These are phyloP conservation scores for Egretta garzetta DNA, from an alignment of 2,113 vertebrate genomes.

Conservation along the genomic window DNA sequence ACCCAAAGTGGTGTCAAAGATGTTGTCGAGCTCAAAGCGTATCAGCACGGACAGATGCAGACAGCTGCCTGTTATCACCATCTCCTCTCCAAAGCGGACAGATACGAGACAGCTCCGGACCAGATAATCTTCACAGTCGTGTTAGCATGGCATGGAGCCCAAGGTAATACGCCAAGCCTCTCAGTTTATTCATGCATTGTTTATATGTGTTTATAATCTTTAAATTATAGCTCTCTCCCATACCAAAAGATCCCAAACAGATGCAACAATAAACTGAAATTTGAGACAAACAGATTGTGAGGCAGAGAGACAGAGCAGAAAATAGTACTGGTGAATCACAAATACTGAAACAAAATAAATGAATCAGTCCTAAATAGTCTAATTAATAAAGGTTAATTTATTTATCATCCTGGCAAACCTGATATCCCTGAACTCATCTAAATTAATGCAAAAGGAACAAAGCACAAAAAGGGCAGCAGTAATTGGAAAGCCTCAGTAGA, in stretches of 20 bases:
- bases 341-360: conserved; percentile 34
- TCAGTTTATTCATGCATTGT: neutral
- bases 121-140: neutral
- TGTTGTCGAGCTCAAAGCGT: neutral
- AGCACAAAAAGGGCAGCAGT: conserved; percentile 37
- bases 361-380: conserved; percentile 43
- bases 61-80: neutral
- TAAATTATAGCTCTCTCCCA: neutral
- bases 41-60: neutral
- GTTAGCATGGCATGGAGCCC: neutral
- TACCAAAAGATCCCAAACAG: neutral
- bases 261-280: conserved; percentile 37
- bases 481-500: neutral
- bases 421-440: conserved; percentile 3
- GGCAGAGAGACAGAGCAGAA: neutral
- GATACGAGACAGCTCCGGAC: neutral
- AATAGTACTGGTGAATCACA: conserved; percentile 19
- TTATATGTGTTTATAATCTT: neutral
- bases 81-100: neutral
- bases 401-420: conserved; percentile 38
- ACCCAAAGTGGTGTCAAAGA: neutral
- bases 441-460: conserved; percentile 44
- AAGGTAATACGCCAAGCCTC: neutral
- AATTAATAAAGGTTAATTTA: conserved; percentile 70
- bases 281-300: conserved; percentile 19